These are phyloP conservation scores for Hippoglossus stenolepis DNA, from an alignment of 2,113 vertebrate species.

Conservation along the genomic window DNA sequence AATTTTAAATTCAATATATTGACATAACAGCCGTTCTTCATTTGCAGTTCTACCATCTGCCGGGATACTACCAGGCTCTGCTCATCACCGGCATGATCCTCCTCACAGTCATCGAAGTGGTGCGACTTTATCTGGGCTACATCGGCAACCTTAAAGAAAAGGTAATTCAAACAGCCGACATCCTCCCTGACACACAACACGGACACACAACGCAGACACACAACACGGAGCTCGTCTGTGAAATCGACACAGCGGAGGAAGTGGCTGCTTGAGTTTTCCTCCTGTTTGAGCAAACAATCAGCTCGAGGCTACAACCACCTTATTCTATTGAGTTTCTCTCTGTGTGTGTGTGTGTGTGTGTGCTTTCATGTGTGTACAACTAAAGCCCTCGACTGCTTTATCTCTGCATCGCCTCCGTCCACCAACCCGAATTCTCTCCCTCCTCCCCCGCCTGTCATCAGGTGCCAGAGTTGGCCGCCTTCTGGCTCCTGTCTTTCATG, in stretches of 20 bases:
- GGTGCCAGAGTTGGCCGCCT: slow-evolving; percentile 88
- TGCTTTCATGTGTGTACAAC: background rate
- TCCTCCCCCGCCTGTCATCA: slow-evolving; percentile 55
- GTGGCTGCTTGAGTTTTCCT: slow-evolving; percentile 12
- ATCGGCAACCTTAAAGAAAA: slow-evolving; percentile 89
- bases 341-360: background rate
- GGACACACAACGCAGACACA: too few species aligned
- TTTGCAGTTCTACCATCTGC: slow-evolving; percentile 83
- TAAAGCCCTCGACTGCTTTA: slow-evolving; percentile 23
- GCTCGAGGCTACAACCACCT: too few species aligned
- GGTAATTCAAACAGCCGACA: slow-evolving; percentile 69
- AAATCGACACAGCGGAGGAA: slow-evolving; percentile 12
- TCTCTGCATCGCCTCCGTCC: slow-evolving; percentile 37
- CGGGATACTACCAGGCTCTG: slow-evolving; percentile 87
- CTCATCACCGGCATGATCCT: slow-evolving; percentile 82
- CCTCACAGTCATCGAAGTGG: slow-evolving; percentile 78
- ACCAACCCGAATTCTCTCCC: slow-evolving; percentile 10
- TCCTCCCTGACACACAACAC: too few species aligned
- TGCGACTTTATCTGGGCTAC: slow-evolving; percentile 87
- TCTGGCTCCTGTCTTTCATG: slow-evolving; percentile 87
- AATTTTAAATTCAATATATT: background rate
- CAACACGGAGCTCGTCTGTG: slow-evolving; percentile 10
- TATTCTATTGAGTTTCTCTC: background rate
- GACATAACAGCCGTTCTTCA: background rate
- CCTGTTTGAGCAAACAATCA: background rate